Evolutionary conservation across 1,140 invertebrate genomes (phyloP).

Genomic region (Drosophila nikananu): DNA sequence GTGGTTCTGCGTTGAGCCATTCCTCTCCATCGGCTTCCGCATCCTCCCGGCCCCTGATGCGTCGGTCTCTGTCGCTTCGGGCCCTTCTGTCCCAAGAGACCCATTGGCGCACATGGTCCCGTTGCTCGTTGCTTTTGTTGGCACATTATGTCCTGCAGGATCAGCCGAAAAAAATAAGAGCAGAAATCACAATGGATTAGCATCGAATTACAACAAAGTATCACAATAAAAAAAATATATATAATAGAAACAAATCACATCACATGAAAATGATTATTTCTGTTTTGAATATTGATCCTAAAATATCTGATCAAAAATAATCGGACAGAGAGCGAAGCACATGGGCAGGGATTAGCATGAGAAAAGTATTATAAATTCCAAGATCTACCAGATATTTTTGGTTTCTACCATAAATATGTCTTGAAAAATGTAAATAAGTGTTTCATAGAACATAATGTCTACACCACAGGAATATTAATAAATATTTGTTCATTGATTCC

Average conservation of each 20-base stretch:
- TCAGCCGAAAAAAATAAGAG: conserved; percentile 19
- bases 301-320: conserved; percentile 13
- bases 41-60: conserved; percentile 85
- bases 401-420: neutral
- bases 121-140: conserved; percentile 85
- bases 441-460: neutral
- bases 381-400: neutral
- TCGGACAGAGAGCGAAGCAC: neutral
- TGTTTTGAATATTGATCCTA: conserved; percentile 11
- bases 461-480: neutral
- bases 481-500: neutral
- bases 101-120: conserved; percentile 85
- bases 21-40: conserved; percentile 91
- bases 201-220: neutral
- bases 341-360: neutral
- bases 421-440: neutral
- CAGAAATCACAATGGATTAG: conserved; percentile 37
- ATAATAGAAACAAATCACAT: neutral
- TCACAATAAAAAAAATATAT: neutral
- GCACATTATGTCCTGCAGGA: conserved; percentile 85
- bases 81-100: conserved; percentile 84
- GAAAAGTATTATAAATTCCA: neutral
- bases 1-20: conserved; percentile 96
- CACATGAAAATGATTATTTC: neutral
- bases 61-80: conserved; percentile 86